Evolutionary conservation across 2,888 invertebrate genomes (phyloP), one percentile per base, ranked within the genome.

Genomic region (Dimorphilus gyrociliatus): DNA sequence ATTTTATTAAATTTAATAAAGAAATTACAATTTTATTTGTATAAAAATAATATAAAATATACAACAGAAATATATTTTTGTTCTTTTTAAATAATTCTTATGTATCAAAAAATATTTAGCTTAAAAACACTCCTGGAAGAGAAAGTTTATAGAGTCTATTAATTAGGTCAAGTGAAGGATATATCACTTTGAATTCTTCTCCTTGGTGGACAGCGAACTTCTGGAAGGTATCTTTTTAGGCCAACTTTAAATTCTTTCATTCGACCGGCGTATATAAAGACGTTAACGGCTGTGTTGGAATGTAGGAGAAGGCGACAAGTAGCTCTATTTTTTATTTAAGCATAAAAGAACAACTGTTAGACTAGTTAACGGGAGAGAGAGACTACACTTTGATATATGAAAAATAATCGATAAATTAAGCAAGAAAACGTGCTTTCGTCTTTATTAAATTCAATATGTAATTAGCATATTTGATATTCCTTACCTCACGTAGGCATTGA

Each of bases 211-310:
- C 5, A 6, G 13, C 5, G 8, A 14, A 14, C 15, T 24, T 13
- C 8, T 14, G 6, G 4, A 14, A 27, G n/a, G 14, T 32, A 27
- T 19, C 26, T 32, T 2, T 12, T 4, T 23, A 32, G 23, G 12
- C 28, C 32, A 10, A 27, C 29, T 5, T 43, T 27, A 28, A 45
- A 45, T 12, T 39, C 38, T 12, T 27, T 30, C 8, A 44, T 24
- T 8, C 45, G 25, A 5, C 43, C 43, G 7, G 45, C 42, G 31
- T 45, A 45, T 10, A 45, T 42, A 23, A 45, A 44, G 3, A 43
- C 38, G 27, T 45, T 45, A 12, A 41, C 37, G 4, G 45, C 43
- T 2, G 42, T 38, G 29, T 42, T 45, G 23, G 36, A 31, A 16
- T 39, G 39, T 18, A 42, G 30, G 4, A 44, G 25, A n/a, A 43